Percentiles rank a stretch among this genome's conserved stretches.
These are phyloP conservation scores for Gyps fulvus DNA, from an alignment of 2,113 vertebrate genomes.

Conservation along the genomic window DNA sequence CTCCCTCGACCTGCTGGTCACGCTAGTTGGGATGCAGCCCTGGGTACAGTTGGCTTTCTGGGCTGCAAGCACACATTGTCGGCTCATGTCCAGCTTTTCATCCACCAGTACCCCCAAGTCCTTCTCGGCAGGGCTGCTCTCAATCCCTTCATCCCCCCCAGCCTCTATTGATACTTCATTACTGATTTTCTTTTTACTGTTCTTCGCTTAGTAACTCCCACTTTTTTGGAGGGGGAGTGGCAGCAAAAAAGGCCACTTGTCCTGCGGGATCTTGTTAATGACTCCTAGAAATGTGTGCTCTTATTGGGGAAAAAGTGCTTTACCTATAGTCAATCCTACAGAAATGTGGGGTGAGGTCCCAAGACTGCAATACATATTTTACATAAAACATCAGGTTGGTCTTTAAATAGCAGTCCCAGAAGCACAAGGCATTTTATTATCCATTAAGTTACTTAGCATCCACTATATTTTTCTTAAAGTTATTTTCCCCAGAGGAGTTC, in stretches of 20 bases:
- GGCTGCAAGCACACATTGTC: background rate
- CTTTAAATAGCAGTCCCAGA: slow-evolving; percentile 76
- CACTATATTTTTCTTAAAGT: slow-evolving; percentile 53
- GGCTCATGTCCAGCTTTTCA: background rate
- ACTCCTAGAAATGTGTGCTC: slow-evolving; percentile 4
- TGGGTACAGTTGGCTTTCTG: background rate
- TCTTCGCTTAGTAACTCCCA: background rate
- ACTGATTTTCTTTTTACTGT: background rate
- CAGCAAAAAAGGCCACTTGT: background rate
- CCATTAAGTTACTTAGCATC: slow-evolving; percentile 76
- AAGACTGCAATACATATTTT: slow-evolving; percentile 69
- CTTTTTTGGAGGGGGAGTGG: background rate
- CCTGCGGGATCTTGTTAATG: background rate
- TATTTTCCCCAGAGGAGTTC: slow-evolving; percentile 66
- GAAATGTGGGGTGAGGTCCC: slow-evolving; percentile 62
- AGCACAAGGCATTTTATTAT: slow-evolving; percentile 71
- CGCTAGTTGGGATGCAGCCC: fast-evolving
- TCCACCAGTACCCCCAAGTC: background rate
- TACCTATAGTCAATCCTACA: slow-evolving; percentile 51
- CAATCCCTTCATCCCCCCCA: background rate
- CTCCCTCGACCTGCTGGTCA: fast-evolving
- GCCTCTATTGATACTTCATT: background rate
- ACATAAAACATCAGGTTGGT: slow-evolving; percentile 70
- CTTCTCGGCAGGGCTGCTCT: background rate
- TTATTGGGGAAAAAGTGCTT: slow-evolving; percentile 30